Conservation (phyloP, 2,888 invertebrate genomes). For the Drosophila meridiana region DNA sequence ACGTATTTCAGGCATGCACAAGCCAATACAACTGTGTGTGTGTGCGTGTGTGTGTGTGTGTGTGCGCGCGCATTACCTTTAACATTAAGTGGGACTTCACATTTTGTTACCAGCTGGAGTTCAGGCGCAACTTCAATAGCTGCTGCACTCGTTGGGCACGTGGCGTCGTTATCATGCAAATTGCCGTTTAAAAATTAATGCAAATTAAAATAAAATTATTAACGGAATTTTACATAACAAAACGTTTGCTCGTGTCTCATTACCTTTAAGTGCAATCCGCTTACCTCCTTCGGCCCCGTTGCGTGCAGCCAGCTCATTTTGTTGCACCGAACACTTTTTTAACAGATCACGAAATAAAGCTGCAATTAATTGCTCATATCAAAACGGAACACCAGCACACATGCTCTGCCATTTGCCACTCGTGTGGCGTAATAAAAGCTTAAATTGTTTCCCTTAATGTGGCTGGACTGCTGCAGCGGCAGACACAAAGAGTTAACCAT, state of each 20-base stretch:
- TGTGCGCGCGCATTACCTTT: slow-evolving; percentile 21
- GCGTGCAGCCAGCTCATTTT: slow-evolving; percentile 62
- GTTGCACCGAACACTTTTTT: slow-evolving; percentile 36
- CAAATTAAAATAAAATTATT: slow-evolving; percentile 62
- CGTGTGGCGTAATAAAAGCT: slow-evolving; percentile 42
- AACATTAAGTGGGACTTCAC: slow-evolving; percentile 44
- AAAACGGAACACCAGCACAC: slow-evolving; percentile 23
- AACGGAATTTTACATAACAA: slow-evolving; percentile 62
- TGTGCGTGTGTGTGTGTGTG: neutral
- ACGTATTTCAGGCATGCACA: slow-evolving; percentile 64
- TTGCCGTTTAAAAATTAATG: slow-evolving; percentile 65
- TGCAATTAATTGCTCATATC: slow-evolving; percentile 68
- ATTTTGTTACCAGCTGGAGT: slow-evolving; percentile 14
- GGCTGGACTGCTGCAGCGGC: slow-evolving; percentile 8
- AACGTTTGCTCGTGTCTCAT: slow-evolving; percentile 37
- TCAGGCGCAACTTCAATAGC: slow-evolving; percentile 10
- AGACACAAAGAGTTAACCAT: slow-evolving; percentile 9
- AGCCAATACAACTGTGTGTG: neutral
- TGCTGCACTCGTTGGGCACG: slow-evolving; percentile 19
- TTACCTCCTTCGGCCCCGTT: neutral
- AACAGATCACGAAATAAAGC: slow-evolving; percentile 57
- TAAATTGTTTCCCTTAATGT: slow-evolving; percentile 27
- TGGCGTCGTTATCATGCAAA: slow-evolving; percentile 28
- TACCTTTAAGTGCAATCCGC: slow-evolving; percentile 5
- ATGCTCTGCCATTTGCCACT: slow-evolving; percentile 12